Evolutionary conservation across 2,888 invertebrate species (phyloP).

Genomic region (Digitonthophagus gazella): DNA sequence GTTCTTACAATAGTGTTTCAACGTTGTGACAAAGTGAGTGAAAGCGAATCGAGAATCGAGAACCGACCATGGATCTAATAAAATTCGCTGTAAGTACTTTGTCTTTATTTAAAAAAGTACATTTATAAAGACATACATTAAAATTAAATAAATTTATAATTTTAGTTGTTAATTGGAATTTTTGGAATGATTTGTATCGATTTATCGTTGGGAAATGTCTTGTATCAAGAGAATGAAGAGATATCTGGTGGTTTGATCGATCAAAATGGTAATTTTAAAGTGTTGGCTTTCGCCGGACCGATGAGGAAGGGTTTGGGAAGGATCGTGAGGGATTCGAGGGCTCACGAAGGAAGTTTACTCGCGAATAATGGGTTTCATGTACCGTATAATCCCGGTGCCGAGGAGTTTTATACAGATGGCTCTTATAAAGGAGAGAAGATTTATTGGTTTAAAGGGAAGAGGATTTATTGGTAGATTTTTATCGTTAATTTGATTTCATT

Average conservation of each 20-base stretch:
- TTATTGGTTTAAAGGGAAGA: slow-evolving; percentile 26
- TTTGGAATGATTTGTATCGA: neutral
- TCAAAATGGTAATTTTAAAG: slow-evolving; percentile 12
- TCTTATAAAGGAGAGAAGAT: slow-evolving; percentile 40
- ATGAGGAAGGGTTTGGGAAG: slow-evolving; percentile 19
- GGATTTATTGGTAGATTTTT: slow-evolving; percentile 24
- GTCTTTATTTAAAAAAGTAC: too few relatives aligned
- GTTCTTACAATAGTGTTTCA: too few relatives aligned
- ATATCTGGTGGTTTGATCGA: neutral
- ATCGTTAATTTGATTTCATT: neutral
- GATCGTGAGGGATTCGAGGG: slow-evolving; percentile 29
- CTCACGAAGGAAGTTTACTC: slow-evolving; percentile 32
- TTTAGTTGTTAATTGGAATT: neutral
- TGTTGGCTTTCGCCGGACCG: slow-evolving; percentile 24
- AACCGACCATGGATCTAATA: neutral
- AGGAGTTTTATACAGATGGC: slow-evolving; percentile 42
- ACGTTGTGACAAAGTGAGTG: neutral
- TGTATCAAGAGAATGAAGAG: neutral
- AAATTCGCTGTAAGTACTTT: neutral
- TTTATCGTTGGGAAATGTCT: neutral
- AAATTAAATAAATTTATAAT: neutral
- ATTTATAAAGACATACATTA: too few relatives aligned
- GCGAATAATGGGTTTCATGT: slow-evolving; percentile 38
- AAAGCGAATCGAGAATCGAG: too few relatives aligned
- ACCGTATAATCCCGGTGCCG: slow-evolving; percentile 36